Conservation (phyloP, 2,113 vertebrate species). For the Phoxinus phoxinus region DNA sequence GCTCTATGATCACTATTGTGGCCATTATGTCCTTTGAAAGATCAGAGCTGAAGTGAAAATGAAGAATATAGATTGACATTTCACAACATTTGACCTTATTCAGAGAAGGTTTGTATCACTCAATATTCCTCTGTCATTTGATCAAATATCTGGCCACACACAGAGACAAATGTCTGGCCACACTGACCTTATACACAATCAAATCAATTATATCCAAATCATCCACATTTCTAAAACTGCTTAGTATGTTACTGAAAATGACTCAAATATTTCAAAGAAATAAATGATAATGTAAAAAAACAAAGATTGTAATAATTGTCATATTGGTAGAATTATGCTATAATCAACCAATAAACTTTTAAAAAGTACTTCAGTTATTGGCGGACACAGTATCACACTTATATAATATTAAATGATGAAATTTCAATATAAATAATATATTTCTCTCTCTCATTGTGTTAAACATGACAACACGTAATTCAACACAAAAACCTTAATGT, state of each 20-base stretch:
- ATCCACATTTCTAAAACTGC: neutral
- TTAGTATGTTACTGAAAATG: neutral
- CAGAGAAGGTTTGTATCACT: neutral
- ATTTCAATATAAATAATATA: too few relatives aligned
- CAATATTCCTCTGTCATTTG: neutral
- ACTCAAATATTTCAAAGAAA: neutral
- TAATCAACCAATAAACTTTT: neutral
- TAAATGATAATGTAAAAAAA: neutral
- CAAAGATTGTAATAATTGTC: neutral
- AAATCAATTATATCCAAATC: neutral
- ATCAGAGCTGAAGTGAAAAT: conserved; percentile 14
- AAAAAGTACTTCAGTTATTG: neutral
- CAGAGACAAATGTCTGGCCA: neutral
- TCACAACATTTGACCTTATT: neutral
- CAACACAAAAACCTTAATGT: neutral
- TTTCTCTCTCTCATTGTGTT: neutral
- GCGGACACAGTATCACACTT: neutral
- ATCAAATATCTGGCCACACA: too few relatives aligned
- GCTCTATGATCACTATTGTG: conserved; percentile 6
- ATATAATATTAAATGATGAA: neutral
- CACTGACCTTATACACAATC: neutral
- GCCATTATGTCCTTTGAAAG: conserved; percentile 5
- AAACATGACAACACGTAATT: neutral
- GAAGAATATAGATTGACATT: neutral
- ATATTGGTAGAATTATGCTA: neutral